Evolutionary conservation across 2,113 vertebrate species (phyloP), one percentile per base, ranked within the genome.

Genomic region (Misgurnus anguillicaudatus): DNA sequence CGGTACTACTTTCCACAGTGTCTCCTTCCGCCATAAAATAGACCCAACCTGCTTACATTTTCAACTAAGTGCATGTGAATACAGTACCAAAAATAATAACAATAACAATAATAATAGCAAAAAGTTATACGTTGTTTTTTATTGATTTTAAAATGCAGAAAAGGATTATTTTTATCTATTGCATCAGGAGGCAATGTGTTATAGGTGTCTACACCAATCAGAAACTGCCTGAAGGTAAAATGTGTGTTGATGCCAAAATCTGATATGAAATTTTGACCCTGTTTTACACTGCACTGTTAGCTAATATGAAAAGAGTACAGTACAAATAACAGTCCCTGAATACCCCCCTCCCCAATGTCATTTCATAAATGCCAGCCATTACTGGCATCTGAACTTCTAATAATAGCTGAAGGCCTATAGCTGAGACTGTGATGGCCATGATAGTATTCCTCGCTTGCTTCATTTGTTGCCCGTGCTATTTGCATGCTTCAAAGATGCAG

Each of bases 1-100:
- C 85, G 91, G 92, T 19, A 90, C 93, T 94, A 91, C 91, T 92
- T 93, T 85, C 66, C 51, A n/a, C 51, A 21, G 58, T 21, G 75
- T 86, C 82, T 87, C 79, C 80, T 24, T 86, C 72, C 81, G 75
- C 71, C 11, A 78, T 57, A 45, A 66, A 41, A 66, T 42, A 66
- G 41, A 45, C 38, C 64, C 41, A 31, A 11, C 4, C 3, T 7
- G 41, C 5, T 7, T 1, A 7, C 16, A 1, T 13, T 5, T 5
- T 51, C 48, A 48, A 48, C 4, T 55, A 5, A 31, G 6, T 31
- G 14, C 41, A 31, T 17, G 6, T 31, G 1, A 74, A 10, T 47
- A 4, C 21, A 45, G 14, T 4, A 51, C 3, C 47, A 57, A 45
- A 9, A n/a, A 57, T 3, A 57, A 6, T 4, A 17, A 53, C 16